Evolutionary conservation across 2,113 vertebrate genomes (phyloP).

Genomic region (Cryptomyrus ogoouensis): DNA sequence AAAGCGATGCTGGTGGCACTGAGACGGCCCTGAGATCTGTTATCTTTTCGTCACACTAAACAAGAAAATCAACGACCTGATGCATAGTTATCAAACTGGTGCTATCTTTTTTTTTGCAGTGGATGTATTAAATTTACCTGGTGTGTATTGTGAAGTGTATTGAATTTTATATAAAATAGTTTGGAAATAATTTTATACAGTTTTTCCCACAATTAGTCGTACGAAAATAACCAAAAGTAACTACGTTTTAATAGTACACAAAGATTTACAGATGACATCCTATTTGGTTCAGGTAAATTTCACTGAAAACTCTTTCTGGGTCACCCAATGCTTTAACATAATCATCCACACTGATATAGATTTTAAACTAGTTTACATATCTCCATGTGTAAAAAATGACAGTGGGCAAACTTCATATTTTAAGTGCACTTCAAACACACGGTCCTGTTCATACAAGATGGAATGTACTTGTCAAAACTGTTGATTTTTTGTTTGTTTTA

Average conservation of each 20-base stretch:
- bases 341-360: conserved; percentile 27
- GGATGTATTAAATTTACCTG: conserved; percentile 45
- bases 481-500: conserved; percentile 37
- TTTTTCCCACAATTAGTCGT: conserved; percentile 17
- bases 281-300: conserved; percentile 3
- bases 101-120: conserved; percentile 66
- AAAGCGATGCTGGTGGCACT: conserved; percentile 70
- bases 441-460: conserved; percentile 39
- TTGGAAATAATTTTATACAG: conserved; percentile 38
- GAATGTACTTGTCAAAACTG: conserved; percentile 56
- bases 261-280: neutral
- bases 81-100: conserved; percentile 73
- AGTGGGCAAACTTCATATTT: conserved; percentile 25
- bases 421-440: conserved; percentile 49
- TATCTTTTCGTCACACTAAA: conserved; percentile 3
- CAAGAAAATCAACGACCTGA: conserved; percentile 51
- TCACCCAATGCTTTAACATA: neutral
- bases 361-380: conserved; percentile 34
- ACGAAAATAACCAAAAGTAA: conserved; percentile 25
- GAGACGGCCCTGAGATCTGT: conserved; percentile 60
- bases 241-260: conserved; percentile 15
- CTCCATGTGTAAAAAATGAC: conserved; percentile 27
- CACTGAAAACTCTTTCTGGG: neutral
- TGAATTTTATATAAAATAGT: conserved; percentile 43
- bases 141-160: conserved; percentile 47